phyloP scores from a whole-genome alignment of 2,113 vertebrate genomes.

The Myocastor coypus region DNA sequence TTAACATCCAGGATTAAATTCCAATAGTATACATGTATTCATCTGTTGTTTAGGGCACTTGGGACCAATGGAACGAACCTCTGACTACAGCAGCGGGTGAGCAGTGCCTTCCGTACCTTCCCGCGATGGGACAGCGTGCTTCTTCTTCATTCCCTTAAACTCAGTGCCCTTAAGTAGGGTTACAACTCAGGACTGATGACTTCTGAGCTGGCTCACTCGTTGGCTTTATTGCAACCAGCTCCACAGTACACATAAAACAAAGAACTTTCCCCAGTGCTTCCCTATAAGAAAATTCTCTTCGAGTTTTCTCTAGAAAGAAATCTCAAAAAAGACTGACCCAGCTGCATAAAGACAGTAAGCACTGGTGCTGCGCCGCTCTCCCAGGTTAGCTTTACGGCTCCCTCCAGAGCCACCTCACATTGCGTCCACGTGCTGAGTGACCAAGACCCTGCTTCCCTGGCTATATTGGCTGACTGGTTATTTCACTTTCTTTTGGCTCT shows the following conservation, averaged over 20 bases:
- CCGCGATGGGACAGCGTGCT: neutral
- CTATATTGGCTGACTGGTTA: slow-evolving; percentile 78
- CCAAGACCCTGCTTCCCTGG: slow-evolving; percentile 44
- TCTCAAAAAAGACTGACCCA: slow-evolving; percentile 72
- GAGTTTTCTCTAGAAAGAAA: slow-evolving; percentile 54
- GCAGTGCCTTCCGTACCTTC: neutral
- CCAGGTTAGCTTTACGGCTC: slow-evolving; percentile 44
- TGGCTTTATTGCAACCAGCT: slow-evolving; percentile 12
- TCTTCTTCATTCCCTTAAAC: slow-evolving; percentile 4
- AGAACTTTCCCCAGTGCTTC: slow-evolving; percentile 54
- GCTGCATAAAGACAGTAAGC: slow-evolving; percentile 73
- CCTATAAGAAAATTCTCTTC: slow-evolving; percentile 48
- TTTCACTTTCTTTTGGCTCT: slow-evolving; percentile 79
- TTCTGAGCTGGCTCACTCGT: slow-evolving; percentile 17
- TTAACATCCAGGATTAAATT: slow-evolving; percentile 35
- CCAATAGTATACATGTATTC: neutral
- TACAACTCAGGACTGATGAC: slow-evolving; percentile 42
- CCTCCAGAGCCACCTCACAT: slow-evolving; percentile 14
- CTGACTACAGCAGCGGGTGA: neutral
- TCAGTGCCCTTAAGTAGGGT: neutral
- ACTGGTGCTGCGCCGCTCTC: neutral
- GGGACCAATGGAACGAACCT: neutral
- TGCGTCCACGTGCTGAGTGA: slow-evolving; percentile 19
- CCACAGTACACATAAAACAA: slow-evolving; percentile 4
- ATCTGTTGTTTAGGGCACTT: slow-evolving; percentile 34